phyloP scores from a whole-genome alignment of 2,113 vertebrate species.

The Datnioides undecimradiatus region DNA sequence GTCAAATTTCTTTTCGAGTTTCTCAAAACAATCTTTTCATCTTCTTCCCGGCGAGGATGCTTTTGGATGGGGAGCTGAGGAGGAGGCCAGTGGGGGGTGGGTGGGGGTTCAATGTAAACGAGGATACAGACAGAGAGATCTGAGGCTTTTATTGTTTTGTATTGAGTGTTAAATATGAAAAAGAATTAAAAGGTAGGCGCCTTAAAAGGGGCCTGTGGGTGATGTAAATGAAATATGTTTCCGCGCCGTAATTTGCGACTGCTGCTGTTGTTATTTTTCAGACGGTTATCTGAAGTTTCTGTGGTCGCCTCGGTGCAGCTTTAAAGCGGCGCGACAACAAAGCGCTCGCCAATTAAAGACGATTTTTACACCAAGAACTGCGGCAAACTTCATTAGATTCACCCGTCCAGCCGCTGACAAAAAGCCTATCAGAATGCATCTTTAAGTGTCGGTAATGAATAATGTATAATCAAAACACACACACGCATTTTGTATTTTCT shows the following conservation, averaged over 20 bases:
- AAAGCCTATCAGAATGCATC: slow-evolving; percentile 71
- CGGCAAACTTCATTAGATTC: slow-evolving; percentile 82
- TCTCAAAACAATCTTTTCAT: slow-evolving; percentile 84
- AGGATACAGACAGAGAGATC: slow-evolving; percentile 78
- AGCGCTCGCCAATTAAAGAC: slow-evolving; percentile 82
- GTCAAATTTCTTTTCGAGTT: slow-evolving; percentile 93
- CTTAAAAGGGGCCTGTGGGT: slow-evolving; percentile 75
- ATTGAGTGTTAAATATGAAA: slow-evolving; percentile 79
- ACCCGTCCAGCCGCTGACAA: slow-evolving; percentile 76
- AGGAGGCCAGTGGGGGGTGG: background rate
- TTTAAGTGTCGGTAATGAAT: slow-evolving; percentile 70
- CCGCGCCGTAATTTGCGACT: slow-evolving; percentile 71
- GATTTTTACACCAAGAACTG: slow-evolving; percentile 82
- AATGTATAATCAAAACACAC: slow-evolving; percentile 73
- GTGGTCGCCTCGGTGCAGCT: slow-evolving; percentile 57
- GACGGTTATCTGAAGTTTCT: slow-evolving; percentile 77
- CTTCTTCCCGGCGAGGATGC: slow-evolving; percentile 74
- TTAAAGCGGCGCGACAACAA: slow-evolving; percentile 79
- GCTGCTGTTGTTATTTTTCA: slow-evolving; percentile 77
- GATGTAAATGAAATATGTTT: slow-evolving; percentile 80
- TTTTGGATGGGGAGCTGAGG: slow-evolving; percentile 29
- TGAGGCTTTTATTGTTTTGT: slow-evolving; percentile 77
- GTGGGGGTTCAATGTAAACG: slow-evolving; percentile 70
- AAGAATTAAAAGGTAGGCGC: slow-evolving; percentile 79
- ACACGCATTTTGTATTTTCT: no score